A percentile compares a stretch with the other conserved stretches of the same genome.
Conservation (phyloP, 2,888 invertebrate species). For the Physocephala rufipes region DNA sequence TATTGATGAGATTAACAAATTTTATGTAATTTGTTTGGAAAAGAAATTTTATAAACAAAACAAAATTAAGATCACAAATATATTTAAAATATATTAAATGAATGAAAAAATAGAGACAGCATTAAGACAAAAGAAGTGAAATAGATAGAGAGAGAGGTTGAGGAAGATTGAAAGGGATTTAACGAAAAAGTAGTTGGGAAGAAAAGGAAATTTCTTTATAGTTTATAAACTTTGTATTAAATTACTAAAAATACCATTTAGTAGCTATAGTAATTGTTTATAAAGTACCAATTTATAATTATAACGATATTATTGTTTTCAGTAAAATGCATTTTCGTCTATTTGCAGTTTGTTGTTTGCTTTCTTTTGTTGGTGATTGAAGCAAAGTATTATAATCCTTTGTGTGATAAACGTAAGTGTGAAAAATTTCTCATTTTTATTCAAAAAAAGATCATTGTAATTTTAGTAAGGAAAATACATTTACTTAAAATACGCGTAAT, state of each 20-base stretch:
- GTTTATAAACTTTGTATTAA: constrained; percentile 13
- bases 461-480: constrained; percentile 31
- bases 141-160: background rate
- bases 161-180: background rate
- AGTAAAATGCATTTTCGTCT: constrained; percentile 19
- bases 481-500: background rate
- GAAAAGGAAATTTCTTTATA: background rate
- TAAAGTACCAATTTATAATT: constrained; percentile 20
- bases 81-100: constrained; percentile 1
- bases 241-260: constrained; percentile 9
- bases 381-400: background rate
- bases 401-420: background rate
- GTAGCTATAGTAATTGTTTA: constrained; percentile 21
- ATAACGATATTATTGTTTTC: constrained; percentile 3
- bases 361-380: background rate
- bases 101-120: background rate
- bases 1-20: constrained; percentile 19
- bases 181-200: background rate
- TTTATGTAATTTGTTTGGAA: constrained; percentile 18
- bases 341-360: too few species aligned
- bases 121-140: background rate
- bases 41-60: background rate
- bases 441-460: constrained; percentile 17
- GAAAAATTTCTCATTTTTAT: background rate
- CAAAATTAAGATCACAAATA: background rate